Evolutionary conservation across 1,140 invertebrate genomes (phyloP).

Genomic region (Phortica variegata): DNA sequence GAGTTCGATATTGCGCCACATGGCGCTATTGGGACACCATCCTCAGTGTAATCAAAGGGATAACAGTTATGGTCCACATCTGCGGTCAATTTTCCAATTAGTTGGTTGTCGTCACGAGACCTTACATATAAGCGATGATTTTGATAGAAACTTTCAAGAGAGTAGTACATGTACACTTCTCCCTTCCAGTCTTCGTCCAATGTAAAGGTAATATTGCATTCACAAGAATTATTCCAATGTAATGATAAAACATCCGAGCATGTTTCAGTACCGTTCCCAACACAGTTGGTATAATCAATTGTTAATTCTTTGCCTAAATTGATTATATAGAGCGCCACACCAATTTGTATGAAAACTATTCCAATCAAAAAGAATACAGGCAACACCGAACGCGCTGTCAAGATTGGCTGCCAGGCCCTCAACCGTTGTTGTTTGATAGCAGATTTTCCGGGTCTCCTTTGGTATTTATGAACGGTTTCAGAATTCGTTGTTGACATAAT

Average conservation of each 20-base stretch:
- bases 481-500: no score
- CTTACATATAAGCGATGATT: slow-evolving; percentile 97
- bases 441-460: slow-evolving; percentile 57
- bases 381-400: slow-evolving; percentile 94
- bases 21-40: slow-evolving; percentile 70
- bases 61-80: slow-evolving; percentile 71
- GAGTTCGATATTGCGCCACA: slow-evolving; percentile 98
- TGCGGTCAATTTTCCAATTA: slow-evolving; percentile 71
- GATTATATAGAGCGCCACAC: slow-evolving; percentile 89
- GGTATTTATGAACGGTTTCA: no score
- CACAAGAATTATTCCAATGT: slow-evolving; percentile 68
- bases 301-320: slow-evolving; percentile 77
- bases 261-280: slow-evolving; percentile 45
- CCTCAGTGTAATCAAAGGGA: slow-evolving; percentile 68
- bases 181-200: slow-evolving; percentile 73
- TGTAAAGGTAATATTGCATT: slow-evolving; percentile 68
- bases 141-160: slow-evolving; percentile 94
- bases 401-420: slow-evolving; percentile 96
- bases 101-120: slow-evolving; percentile 92
- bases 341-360: slow-evolving; percentile 93
- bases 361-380: slow-evolving; percentile 96
- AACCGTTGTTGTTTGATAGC: slow-evolving; percentile 95
- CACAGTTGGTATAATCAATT: slow-evolving; percentile 80
- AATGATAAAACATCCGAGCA: slow-evolving; percentile 68
- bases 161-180: slow-evolving; percentile 95